Conservation (phyloP, 2,797 vertebrate genomes). For the Geotria australis region DNA sequence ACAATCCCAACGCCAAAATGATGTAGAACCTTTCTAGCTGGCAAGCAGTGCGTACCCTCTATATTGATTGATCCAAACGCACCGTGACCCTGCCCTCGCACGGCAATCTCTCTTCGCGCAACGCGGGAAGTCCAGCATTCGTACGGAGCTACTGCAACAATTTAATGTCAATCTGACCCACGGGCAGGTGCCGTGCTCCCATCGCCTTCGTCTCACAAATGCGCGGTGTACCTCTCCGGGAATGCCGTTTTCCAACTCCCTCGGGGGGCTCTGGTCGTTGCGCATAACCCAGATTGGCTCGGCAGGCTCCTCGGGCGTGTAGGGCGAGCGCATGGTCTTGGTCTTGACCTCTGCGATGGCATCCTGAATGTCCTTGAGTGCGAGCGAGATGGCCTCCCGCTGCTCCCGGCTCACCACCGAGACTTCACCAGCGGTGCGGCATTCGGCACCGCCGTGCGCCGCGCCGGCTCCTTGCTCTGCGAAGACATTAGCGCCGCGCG, state of each 20-base stretch:
- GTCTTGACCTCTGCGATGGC: slow-evolving; percentile 95
- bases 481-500: background rate
- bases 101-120: too few species aligned
- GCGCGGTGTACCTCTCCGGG: too few species aligned
- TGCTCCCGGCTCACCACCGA: slow-evolving; percentile 29
- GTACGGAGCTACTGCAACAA: too few species aligned
- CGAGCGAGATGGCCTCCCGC: slow-evolving; percentile 66
- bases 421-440: background rate
- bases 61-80: too few species aligned
- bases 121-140: too few species aligned
- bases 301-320: slow-evolving; percentile 80
- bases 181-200: too few species aligned
- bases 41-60: too few species aligned
- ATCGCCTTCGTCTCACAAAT: too few species aligned
- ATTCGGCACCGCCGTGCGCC: background rate
- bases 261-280: slow-evolving; percentile 62
- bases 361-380: slow-evolving; percentile 90
- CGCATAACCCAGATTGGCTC: slow-evolving; percentile 96
- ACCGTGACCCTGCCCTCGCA: too few species aligned
- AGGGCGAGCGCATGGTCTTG: slow-evolving; percentile 68
- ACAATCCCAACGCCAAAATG: too few species aligned
- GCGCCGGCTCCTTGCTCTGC: background rate
- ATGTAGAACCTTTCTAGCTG: too few species aligned
- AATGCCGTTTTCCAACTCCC: slow-evolving; percentile 25
- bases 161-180: too few species aligned